Percentiles rank a stretch among this genome's conserved stretches.
These are phyloP conservation scores for Meteorus cinctellus DNA, from an alignment of 2,888 invertebrate genomes.

Conservation along the genomic window DNA sequence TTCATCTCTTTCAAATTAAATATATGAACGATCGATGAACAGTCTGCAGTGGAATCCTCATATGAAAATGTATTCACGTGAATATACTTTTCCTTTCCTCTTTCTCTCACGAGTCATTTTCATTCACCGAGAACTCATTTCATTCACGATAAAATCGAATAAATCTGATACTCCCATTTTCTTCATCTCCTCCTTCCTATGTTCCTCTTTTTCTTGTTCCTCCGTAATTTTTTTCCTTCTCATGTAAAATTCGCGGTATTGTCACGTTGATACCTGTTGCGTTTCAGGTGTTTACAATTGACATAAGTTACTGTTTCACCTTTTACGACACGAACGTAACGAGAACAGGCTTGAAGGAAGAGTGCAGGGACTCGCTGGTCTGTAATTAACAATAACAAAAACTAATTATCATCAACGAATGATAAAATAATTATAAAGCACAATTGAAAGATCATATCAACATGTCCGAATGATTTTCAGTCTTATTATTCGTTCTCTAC, in stretches of 20 bases:
- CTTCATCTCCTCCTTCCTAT: background rate
- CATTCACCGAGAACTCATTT: conserved; percentile 42
- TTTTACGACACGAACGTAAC: conserved; percentile 71
- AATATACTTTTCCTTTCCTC: background rate
- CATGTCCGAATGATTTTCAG: background rate
- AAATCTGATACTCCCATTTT: background rate
- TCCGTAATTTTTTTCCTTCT: background rate
- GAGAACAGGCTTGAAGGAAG: conserved; percentile 72
- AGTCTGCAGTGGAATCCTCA: background rate
- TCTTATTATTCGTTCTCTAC: background rate
- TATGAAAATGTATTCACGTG: conserved; percentile 6
- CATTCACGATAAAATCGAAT: background rate
- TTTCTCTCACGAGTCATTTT: conserved; percentile 35
- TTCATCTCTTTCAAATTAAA: background rate
- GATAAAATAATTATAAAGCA: background rate
- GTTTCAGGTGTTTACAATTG: conserved; percentile 59
- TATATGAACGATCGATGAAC: background rate
- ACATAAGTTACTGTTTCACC: conserved; percentile 63
- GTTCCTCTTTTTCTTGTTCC: background rate
- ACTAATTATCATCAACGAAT: background rate
- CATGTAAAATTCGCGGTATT: background rate
- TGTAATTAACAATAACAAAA: conserved; percentile 51
- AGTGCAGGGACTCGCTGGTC: conserved; percentile 70
- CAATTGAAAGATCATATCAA: background rate
- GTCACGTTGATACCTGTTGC: conserved; percentile 8